Percentiles rank a stretch among this genome's conserved stretches.
Conservation (phyloP, 2,888 invertebrate genomes). For the Euplagia quadripunctaria region DNA sequence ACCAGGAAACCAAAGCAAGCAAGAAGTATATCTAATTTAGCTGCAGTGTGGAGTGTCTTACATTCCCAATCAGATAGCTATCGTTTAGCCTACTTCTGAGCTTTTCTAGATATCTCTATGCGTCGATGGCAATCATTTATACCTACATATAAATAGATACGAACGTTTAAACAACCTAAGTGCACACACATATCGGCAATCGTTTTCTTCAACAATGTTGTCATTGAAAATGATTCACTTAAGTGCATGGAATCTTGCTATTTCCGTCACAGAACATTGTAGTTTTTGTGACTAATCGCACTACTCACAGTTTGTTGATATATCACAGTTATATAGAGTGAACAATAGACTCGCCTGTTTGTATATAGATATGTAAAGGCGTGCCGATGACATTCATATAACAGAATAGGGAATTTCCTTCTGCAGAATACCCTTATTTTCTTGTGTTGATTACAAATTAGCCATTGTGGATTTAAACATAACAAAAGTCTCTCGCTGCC, state of each 20-base stretch:
- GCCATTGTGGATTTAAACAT: neutral
- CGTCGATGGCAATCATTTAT: no score
- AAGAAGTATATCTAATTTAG: no score
- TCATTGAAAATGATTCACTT: conserved; percentile 43
- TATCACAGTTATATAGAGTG: neutral
- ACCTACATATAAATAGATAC: no score
- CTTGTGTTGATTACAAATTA: neutral
- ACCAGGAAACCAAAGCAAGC: no score
- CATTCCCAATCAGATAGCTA: no score
- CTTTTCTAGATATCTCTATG: no score
- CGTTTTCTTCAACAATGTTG: conserved; percentile 4
- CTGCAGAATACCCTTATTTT: neutral
- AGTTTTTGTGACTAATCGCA: conserved; percentile 47
- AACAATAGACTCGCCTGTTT: conserved; percentile 1
- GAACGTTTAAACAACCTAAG: no score
- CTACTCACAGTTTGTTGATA: neutral
- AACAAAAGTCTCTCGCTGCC: no score
- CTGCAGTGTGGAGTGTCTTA: no score
- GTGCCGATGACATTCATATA: neutral
- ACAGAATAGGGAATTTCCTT: neutral
- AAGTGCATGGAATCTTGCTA: conserved; percentile 42
- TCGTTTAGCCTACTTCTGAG: no score
- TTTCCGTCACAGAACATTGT: conserved; percentile 43
- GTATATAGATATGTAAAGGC: neutral
- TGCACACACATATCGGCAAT: neutral